A percentile compares a stretch with the other conserved stretches of the same genome.
Conservation (phyloP, 2,797 vertebrate genomes). For the Buceros bicornis region DNA sequence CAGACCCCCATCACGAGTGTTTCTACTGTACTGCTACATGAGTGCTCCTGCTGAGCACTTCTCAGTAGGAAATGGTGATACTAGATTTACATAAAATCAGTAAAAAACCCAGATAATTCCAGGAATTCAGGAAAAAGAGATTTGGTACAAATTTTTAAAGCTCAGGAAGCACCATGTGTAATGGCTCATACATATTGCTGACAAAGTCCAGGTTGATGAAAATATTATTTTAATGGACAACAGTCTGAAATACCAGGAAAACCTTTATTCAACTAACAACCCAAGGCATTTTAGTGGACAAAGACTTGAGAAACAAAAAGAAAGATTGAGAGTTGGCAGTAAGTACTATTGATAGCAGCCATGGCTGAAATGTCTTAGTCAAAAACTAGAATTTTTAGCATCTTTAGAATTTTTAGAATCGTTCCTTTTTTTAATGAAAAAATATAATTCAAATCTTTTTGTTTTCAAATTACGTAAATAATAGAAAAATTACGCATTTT, state of each 20-base stretch:
- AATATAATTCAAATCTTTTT: not conserved
- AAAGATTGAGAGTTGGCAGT: not conserved
- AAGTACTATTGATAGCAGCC: not conserved
- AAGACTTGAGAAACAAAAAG: not conserved
- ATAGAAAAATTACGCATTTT: not conserved
- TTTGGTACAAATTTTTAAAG: not conserved
- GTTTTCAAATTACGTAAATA: not conserved
- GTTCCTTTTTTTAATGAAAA: not conserved
- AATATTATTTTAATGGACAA: not conserved
- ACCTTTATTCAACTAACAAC: not conserved
- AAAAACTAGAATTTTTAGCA: not conserved
- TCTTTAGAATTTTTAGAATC: not conserved
- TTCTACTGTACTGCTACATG: no score
- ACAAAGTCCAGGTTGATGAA: not conserved
- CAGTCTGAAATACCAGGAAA: not conserved
- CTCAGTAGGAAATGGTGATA: not conserved
- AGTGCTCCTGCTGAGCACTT: not conserved
- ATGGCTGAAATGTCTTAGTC: not conserved
- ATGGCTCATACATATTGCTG: not conserved
- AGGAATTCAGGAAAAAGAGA: not conserved
- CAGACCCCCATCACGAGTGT: not conserved
- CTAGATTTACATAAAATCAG: not conserved
- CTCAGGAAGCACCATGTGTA: not conserved
- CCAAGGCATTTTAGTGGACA: not conserved
- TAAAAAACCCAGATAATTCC: not conserved